Percentiles rank a stretch among this genome's conserved stretches.
phyloP scores from a whole-genome alignment of 2,888 invertebrate species.

The Taphrorychus bicolor region DNA sequence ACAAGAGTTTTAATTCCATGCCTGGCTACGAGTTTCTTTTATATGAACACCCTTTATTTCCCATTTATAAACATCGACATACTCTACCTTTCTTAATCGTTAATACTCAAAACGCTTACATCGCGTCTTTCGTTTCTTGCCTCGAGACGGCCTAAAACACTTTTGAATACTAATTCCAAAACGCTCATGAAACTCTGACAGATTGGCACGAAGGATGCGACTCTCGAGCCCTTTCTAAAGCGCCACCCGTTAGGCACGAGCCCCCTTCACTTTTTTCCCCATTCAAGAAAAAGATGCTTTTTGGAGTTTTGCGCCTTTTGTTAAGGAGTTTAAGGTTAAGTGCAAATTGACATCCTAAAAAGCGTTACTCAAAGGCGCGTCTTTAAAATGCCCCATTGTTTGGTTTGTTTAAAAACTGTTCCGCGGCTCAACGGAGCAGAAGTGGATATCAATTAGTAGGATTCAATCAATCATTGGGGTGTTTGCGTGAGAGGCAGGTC shows the following conservation, averaged over 20 bases:
- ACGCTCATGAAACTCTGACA: conserved; percentile 12
- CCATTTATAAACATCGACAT: not conserved
- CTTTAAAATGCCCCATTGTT: too few relatives aligned
- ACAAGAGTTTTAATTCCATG: too few relatives aligned
- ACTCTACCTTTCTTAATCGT: not conserved
- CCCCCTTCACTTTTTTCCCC: not conserved
- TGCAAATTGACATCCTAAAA: not conserved
- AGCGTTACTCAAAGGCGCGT: not conserved
- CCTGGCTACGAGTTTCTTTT: too few relatives aligned
- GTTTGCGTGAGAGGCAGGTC: not conserved
- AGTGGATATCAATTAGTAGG: not conserved
- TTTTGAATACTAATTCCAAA: conserved; percentile 19
- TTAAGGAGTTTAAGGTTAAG: not conserved
- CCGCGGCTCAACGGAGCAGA: too few relatives aligned
- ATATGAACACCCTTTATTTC: too few relatives aligned
- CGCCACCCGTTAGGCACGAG: not conserved
- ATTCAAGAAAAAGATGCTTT: not conserved
- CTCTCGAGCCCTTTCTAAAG: not conserved
- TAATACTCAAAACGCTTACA: not conserved
- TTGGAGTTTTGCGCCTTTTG: not conserved
- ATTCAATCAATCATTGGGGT: not conserved
- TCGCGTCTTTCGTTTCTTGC: not conserved
- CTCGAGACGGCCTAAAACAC: not conserved
- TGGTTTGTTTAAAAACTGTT: too few relatives aligned
- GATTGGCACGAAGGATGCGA: conserved; percentile 10